These are phyloP conservation scores for Tragelaphus buxtoni DNA, from an alignment of 2,113 vertebrate genomes.

Conservation along the genomic window DNA sequence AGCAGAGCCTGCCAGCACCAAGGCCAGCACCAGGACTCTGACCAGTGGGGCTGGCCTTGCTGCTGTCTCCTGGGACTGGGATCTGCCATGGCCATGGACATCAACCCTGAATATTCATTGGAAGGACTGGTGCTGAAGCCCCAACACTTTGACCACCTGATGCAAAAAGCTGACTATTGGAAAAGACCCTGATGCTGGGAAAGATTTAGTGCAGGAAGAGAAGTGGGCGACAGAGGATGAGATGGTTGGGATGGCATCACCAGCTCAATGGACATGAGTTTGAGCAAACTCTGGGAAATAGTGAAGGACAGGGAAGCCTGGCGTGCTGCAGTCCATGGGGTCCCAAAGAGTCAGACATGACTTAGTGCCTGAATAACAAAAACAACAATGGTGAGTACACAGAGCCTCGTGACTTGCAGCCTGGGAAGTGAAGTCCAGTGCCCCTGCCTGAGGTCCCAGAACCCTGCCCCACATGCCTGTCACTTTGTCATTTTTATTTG, in stretches of 20 bases:
- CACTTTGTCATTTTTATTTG: background rate
- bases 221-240: background rate
- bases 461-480: too few species aligned
- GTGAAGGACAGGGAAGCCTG: background rate
- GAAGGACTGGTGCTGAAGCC: background rate
- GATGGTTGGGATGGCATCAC: background rate
- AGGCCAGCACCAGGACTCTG: background rate
- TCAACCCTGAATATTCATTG: background rate
- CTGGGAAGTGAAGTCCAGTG: background rate
- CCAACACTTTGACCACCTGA: background rate
- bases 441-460: background rate
- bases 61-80: background rate
- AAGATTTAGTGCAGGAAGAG: background rate
- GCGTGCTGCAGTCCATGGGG: background rate
- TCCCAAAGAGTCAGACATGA: background rate
- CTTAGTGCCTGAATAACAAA: background rate
- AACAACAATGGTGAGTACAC: background rate
- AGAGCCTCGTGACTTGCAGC: fast-evolving
- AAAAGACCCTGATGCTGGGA: background rate
- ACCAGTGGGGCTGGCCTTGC: background rate
- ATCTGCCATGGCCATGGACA: background rate
- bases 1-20: background rate
- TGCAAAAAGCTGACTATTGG: background rate
- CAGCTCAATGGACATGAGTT: background rate
- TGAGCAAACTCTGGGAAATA: background rate